These are phyloP conservation scores for Erebia palarica DNA, from an alignment of 2,888 invertebrate genomes.

Conservation along the genomic window DNA sequence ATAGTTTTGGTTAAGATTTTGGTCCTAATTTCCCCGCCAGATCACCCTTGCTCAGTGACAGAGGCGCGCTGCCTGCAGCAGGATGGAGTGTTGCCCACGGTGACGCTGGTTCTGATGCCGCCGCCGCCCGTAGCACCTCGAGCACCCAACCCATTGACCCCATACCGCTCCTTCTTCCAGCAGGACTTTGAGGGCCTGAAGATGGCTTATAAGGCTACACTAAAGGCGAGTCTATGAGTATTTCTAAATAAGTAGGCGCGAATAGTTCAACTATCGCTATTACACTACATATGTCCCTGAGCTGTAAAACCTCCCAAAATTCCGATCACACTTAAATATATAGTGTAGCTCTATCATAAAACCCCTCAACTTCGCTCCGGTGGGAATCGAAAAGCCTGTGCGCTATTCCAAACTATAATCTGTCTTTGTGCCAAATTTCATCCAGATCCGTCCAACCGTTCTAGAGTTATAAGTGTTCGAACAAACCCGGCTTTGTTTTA, in stretches of 20 bases:
- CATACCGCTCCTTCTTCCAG: conserved; percentile 58
- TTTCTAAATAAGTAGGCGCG: background rate
- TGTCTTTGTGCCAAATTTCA: no score
- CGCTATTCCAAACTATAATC: no score
- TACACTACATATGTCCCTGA: no score
- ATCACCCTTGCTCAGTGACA: conserved; percentile 71
- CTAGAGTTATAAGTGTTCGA: no score
- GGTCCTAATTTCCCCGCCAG: conserved; percentile 44
- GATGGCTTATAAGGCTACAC: conserved; percentile 65
- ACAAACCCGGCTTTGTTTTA: no score
- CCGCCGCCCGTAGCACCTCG: conserved; percentile 53
- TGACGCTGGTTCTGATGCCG: conserved; percentile 59
- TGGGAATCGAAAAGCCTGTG: no score
- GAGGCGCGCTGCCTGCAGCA: conserved; percentile 73
- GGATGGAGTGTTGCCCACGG: conserved; percentile 68
- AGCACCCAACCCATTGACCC: conserved; percentile 52
- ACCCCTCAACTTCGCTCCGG: no score
- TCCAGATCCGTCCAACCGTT: no score
- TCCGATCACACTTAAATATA: no score
- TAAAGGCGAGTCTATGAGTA: conserved; percentile 55
- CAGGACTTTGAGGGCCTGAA: conserved; percentile 73
- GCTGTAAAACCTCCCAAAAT: no score
- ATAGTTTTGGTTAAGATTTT: background rate
- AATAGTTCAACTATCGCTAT: no score
- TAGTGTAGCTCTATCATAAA: no score